Evolutionary conservation across 2,888 invertebrate species (phyloP), one percentile per base, ranked within the genome.

Genomic region (Elegia similella): DNA sequence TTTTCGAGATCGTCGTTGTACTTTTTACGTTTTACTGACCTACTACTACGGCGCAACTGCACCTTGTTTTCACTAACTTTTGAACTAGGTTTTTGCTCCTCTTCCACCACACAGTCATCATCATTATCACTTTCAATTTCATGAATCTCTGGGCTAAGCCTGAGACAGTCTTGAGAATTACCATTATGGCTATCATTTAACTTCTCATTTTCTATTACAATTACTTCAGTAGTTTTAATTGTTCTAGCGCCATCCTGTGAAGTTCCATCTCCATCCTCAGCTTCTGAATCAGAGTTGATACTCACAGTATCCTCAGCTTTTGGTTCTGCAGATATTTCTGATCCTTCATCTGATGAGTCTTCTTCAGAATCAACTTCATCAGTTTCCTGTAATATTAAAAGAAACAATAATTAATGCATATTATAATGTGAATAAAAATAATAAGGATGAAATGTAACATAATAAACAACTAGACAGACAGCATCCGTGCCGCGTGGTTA

Each of bases 1-100:
- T 92, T 91, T 56, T 92, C 92, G 8, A 86, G 67, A 61, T 92
- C 92, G 69, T 91, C 92, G 62, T 91, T 93, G 68, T 92, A 93
- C 65, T 86, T 86, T 68, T 93, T 93, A 64, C 94, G 92, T 74
- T 88, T 92, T 70, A 84, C 84, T 72, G 80, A 80, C 75, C 88
- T 69, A 74, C 84, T 78, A 72, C 91, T 80, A 58, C 87, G 73
- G 15, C 86, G 68, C 59, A 86, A 61, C 62, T 73, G 79, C 46
- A 74, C 63, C 62, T 72, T 78, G 12, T 66, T 71, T 50, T 73
- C 72, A 66, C 62, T 70, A 56, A 55, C 63, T 53, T 66, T 63
- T 48, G 64, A 56, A 65, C 69, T 68, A 58, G 64, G 60, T 61
- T 76, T 64, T 69, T 73, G 76, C 61, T 84, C 80, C 52, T 64